Conservation (phyloP, 2,797 vertebrate genomes). For the Sebastes trivittatus region DNA sequence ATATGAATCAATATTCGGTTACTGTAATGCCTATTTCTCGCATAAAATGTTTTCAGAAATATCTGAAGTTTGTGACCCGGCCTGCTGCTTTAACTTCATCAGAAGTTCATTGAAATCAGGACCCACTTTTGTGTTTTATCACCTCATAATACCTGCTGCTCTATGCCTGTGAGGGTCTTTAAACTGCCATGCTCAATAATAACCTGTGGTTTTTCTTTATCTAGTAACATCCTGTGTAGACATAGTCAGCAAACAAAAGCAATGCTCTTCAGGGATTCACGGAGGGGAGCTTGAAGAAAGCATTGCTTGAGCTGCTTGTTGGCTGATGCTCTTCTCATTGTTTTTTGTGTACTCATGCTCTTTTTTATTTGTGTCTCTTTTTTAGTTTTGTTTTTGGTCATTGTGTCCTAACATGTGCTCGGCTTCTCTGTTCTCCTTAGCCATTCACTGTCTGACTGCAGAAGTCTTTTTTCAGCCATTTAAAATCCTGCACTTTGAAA, state of each 20-base stretch:
- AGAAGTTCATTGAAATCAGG: conserved; percentile 13
- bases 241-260: conserved; percentile 68
- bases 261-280: conserved; percentile 51
- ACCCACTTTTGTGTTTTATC: conserved; percentile 5
- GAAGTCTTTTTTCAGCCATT: conserved; percentile 86
- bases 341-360: conserved; percentile 58
- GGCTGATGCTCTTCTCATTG: conserved; percentile 65
- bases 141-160: conserved; percentile 38
- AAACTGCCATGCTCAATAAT: conserved; percentile 56
- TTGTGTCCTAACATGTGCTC: conserved; percentile 84
- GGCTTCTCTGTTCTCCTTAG: conserved; percentile 86
- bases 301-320: conserved; percentile 73
- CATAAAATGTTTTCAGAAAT: too few species aligned
- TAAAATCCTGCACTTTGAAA: conserved; percentile 84
- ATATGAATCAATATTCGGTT: too few species aligned
- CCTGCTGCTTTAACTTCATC: not conserved
- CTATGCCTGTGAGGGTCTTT: conserved; percentile 36
- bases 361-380: conserved; percentile 50
- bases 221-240: conserved; percentile 46
- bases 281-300: conserved; percentile 36
- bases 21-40: too few species aligned
- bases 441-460: conserved; percentile 87
- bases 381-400: conserved; percentile 54
- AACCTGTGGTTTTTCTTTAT: conserved; percentile 46
- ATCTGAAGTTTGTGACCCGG: too few species aligned